Base-by-base conservation (phyloP, 2,113 vertebrate genomes). In the Phoenicopterus ruber region DNA sequence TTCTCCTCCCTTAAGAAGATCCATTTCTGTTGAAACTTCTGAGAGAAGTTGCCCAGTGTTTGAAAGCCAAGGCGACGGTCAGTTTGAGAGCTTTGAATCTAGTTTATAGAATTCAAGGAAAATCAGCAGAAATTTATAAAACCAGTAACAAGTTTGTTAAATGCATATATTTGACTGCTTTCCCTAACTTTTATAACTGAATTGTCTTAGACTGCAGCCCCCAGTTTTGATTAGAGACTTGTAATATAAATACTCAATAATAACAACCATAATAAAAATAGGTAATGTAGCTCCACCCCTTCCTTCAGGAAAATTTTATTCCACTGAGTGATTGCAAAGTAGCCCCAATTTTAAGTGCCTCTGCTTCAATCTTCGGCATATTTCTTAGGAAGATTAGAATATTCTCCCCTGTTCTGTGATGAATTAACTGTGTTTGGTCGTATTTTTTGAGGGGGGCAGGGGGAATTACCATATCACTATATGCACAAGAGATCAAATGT, bases 401-500 rank as follows among this genome's bases (percentile, higher is more conserved):
- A 89, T 95, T 97, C 87, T 95, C 70, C 89, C 97, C 79, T 82
- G 32, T 94, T 93, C 90, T 87, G 74, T 98, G 97, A 98, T 98
- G 96, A 92, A 98, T 87, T 95, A 95, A 95, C 94, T 92, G 79
- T 42, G 73, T 94, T 97, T 94, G 95, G 79, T 86, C 47, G 3
- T 95, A 96, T 97, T 94, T 97, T 96, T 76, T n/a, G 82, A 93
- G 93, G 94, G 94, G 93, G 78, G 94, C 61, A 89, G 94, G 88
- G 96, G 77, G 95, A 96, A 98, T 98, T 97, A 96, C 92, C 90
- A 89, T 93, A 96, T 96, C 95, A 40, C 88, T 96, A 17, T 97
- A 96, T 95, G 93, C 94, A 96, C 93, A 86, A 96, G 96, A 96
- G 96, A 98, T 97, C 96, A 98, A 98, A 96, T 97, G 96, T 97